Evolutionary conservation across 2,888 invertebrate species (phyloP).

Genomic region (Penaeus monodon): DNA sequence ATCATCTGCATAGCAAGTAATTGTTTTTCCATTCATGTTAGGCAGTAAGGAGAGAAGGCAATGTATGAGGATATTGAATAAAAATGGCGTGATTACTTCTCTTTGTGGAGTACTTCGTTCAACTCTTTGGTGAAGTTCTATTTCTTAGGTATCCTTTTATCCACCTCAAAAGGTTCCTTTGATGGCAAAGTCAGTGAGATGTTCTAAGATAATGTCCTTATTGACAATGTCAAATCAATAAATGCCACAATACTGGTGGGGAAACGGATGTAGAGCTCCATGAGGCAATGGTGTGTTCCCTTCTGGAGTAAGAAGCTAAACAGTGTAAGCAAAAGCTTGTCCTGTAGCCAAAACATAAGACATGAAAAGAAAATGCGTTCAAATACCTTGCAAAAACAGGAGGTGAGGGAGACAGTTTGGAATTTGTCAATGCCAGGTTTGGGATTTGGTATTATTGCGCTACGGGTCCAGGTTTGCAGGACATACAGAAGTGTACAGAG

Average conservation of each 20-base stretch:
- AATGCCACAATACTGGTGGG: not conserved
- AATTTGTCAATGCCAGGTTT: constrained; percentile 11
- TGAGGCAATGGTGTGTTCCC: not conserved
- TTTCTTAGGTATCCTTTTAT: no score
- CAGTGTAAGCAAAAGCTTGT: not conserved
- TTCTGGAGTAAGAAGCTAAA: not conserved
- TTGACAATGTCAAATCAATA: not conserved
- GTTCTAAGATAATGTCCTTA: not conserved
- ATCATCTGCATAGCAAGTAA: not conserved
- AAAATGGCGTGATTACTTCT: not conserved
- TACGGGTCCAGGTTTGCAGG: no score
- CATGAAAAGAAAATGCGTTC: not conserved
- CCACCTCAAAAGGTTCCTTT: not conserved
- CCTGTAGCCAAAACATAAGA: not conserved
- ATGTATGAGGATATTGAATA: not conserved
- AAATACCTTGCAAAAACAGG: not conserved
- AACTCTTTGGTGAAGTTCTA: not conserved
- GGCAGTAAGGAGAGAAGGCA: not conserved
- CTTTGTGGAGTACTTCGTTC: not conserved
- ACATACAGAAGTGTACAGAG: no score
- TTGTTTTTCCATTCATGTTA: not conserved
- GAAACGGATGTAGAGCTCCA: not conserved
- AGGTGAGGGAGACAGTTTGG: not conserved
- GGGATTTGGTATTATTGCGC: not conserved
- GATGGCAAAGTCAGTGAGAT: not conserved